A percentile compares a stretch with the other conserved stretches of the same genome.
These are phyloP conservation scores for Atta texana DNA, from an alignment of 1,140 invertebrate genomes.

Conservation along the genomic window DNA sequence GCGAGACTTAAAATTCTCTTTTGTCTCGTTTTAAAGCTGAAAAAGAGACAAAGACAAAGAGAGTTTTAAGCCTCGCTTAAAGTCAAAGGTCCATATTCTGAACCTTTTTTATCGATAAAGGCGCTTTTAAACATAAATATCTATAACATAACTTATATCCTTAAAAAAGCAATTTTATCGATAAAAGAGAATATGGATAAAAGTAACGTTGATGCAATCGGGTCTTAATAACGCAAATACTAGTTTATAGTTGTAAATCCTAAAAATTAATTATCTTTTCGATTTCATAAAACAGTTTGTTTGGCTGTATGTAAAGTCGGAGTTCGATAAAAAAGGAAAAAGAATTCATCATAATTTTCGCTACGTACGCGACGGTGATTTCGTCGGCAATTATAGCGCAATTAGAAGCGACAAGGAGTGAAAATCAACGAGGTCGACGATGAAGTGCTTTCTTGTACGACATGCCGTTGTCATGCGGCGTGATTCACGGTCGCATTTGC, in stretches of 20 bases:
- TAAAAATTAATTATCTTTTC: not conserved
- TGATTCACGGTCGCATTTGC: slow-evolving; percentile 46
- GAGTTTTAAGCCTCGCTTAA: too few species aligned
- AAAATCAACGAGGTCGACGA: slow-evolving; percentile 5
- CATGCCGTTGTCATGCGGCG: not conserved
- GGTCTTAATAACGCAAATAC: too few species aligned
- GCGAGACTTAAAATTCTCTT: too few species aligned
- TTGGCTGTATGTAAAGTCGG: not conserved
- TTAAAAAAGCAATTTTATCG: too few species aligned
- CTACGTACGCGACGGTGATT: not conserved
- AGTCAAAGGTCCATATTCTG: too few species aligned
- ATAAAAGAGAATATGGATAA: too few species aligned
- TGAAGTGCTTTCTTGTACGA: slow-evolving; percentile 40
- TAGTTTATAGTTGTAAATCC: not conserved
- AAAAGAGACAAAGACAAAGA: too few species aligned
- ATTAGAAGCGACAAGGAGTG: slow-evolving; percentile 46
- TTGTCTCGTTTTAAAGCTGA: too few species aligned
- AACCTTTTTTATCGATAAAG: too few species aligned
- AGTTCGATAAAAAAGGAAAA: not conserved
- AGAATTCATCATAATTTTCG: slow-evolving; percentile 23
- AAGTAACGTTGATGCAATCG: too few species aligned
- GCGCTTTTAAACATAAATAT: too few species aligned
- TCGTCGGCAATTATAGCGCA: slow-evolving; percentile 51
- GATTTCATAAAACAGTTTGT: not conserved
- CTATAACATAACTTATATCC: too few species aligned